Evolutionary conservation across 2,888 invertebrate species (phyloP).

Genomic region (Molanna angustata): DNA sequence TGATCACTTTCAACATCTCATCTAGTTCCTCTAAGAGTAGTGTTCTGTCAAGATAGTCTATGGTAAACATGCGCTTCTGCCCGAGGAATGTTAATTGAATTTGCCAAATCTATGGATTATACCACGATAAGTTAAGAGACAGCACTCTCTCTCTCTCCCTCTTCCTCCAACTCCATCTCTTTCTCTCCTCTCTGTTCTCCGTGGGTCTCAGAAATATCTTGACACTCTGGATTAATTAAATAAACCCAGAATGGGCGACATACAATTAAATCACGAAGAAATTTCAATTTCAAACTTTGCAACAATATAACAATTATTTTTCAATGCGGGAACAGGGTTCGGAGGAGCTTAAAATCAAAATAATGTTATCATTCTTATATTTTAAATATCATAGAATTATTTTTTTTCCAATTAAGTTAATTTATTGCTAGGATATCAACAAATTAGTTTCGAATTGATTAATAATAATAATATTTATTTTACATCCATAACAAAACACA

Average conservation of each 20-base stretch:
- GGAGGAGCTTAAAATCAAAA: too few relatives aligned
- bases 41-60: conserved; percentile 13
- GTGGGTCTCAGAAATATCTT: conserved; percentile 2
- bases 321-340: too few relatives aligned
- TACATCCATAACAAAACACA: too few relatives aligned
- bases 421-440: too few relatives aligned
- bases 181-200: background rate
- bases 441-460: too few relatives aligned
- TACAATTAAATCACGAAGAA: background rate
- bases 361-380: too few relatives aligned
- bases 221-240: conserved; percentile 9
- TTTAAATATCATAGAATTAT: too few relatives aligned
- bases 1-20: background rate
- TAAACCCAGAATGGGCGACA: conserved; percentile 2
- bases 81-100: conserved; percentile 24
- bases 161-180: too few relatives aligned
- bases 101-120: conserved; percentile 22
- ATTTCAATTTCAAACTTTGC: too few relatives aligned
- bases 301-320: too few relatives aligned
- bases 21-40: conserved; percentile 8
- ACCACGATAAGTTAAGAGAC: conserved; percentile 12
- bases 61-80: conserved; percentile 13
- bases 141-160: conserved; percentile 3
- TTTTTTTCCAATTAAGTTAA: too few relatives aligned
- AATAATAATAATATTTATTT: too few relatives aligned